Evolutionary conservation across 2,888 invertebrate species (phyloP).

Genomic region (Palloptera scutellata): DNA sequence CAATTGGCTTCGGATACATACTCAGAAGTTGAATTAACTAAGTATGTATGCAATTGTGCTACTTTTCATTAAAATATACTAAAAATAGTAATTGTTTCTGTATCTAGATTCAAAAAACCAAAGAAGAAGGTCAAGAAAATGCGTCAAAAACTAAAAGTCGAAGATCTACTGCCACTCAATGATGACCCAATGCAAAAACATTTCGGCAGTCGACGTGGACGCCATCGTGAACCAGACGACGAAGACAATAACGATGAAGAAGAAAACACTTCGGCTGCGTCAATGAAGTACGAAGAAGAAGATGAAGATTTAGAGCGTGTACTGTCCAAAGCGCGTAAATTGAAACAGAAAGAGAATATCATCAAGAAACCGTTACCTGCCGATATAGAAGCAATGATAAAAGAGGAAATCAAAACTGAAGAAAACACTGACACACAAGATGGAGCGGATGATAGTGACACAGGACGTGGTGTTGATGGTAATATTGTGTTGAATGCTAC

Average conservation of each 20-base stretch:
- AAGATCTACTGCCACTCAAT: conserved; percentile 70
- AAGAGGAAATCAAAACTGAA: conserved; percentile 67
- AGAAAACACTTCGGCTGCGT: conserved; percentile 63
- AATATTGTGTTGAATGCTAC: conserved; percentile 90
- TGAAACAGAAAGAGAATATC: conserved; percentile 68
- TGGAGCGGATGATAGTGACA: conserved; percentile 53
- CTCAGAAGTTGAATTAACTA: conserved; percentile 83
- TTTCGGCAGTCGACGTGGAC: conserved; percentile 57
- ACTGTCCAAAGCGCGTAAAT: conserved; percentile 75
- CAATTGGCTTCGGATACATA: conserved; percentile 88
- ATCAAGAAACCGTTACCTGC: conserved; percentile 54
- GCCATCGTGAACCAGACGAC: conserved; percentile 46
- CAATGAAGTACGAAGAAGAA: conserved; percentile 66
- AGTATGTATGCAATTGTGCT: conserved; percentile 64
- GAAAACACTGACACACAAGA: conserved; percentile 63
- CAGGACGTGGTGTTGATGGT: conserved; percentile 54
- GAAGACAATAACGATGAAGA: conserved; percentile 67
- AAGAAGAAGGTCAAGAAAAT: conserved; percentile 80
- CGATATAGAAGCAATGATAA: conserved; percentile 60
- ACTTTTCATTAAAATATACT: not conserved
- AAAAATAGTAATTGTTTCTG: too few relatives aligned
- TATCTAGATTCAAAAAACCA: conserved; percentile 78
- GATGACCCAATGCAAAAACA: conserved; percentile 50
- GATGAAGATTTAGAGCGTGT: conserved; percentile 78
- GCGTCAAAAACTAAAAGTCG: conserved; percentile 74